Conservation (phyloP, 2,113 vertebrate genomes). For the Nothoprocta pentlandii region DNA sequence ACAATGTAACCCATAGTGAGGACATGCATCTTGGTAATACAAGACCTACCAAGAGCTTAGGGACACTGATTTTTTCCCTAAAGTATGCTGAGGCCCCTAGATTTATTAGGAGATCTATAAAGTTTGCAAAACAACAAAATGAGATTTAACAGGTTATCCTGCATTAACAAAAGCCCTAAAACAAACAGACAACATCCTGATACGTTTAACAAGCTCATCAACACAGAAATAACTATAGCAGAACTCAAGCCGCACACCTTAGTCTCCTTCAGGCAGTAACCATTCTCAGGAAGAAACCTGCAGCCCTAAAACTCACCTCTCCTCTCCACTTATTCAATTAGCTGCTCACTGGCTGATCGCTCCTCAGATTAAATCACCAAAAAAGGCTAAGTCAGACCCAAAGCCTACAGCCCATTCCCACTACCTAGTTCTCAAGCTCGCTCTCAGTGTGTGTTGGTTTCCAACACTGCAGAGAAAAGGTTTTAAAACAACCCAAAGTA, state of each 20-base stretch:
- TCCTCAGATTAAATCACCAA: background rate
- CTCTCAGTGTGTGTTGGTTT: background rate
- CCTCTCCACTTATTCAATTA: accelerated
- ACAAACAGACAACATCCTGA: background rate
- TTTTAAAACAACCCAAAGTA: background rate
- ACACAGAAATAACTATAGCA: background rate
- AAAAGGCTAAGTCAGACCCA: background rate
- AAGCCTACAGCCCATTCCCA: background rate
- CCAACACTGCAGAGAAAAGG: background rate
- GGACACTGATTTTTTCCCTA: background rate
- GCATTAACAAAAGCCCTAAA: background rate
- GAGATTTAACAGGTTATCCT: background rate
- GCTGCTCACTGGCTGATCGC: background rate
- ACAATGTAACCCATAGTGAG: background rate
- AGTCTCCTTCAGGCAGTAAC: background rate
- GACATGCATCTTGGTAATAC: accelerated
- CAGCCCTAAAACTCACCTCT: background rate
- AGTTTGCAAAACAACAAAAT: background rate
- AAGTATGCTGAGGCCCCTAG: background rate
- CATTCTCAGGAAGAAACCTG: background rate
- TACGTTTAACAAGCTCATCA: background rate
- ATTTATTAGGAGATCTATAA: background rate
- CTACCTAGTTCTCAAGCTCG: background rate
- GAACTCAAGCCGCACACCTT: background rate
- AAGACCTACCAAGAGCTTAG: background rate